Conservation (phyloP, 1,140 invertebrate species). For the Euura saliciscinereae region DNA sequence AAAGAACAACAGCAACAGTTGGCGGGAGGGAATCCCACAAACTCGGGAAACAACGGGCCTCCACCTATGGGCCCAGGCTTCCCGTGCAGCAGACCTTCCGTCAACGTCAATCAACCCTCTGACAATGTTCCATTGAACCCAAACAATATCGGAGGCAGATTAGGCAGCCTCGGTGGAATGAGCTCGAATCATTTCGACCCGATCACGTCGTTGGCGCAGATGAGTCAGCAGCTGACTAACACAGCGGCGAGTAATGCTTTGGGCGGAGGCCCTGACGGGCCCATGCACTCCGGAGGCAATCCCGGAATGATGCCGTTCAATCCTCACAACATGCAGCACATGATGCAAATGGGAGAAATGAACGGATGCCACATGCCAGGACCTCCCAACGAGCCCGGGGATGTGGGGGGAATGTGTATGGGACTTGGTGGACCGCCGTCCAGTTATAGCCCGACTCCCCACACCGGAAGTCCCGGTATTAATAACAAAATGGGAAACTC, state of each 20-base stretch:
- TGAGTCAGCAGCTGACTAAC: conserved; percentile 90
- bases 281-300: conserved; percentile 55
- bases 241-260: conserved; percentile 67
- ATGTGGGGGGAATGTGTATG: conserved; percentile 63
- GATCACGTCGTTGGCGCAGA: conserved; percentile 91
- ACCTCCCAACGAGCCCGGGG: conserved; percentile 59
- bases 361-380: conserved; percentile 56
- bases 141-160: conserved; percentile 68
- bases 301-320: conserved; percentile 60
- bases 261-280: conserved; percentile 48
- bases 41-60: conserved; percentile 18
- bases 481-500: conserved; percentile 54
- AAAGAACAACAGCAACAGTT: conserved; percentile 51
- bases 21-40: conserved; percentile 34
- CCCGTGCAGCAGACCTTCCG: conserved; percentile 45
- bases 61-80: conserved; percentile 37
- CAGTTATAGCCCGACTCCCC: conserved; percentile 55
- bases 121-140: conserved; percentile 87
- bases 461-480: conserved; percentile 53
- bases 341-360: conserved; percentile 63
- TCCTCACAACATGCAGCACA: conserved; percentile 56
- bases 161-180: conserved; percentile 57
- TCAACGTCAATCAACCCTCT: conserved; percentile 61
- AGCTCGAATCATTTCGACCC: conserved; percentile 82
- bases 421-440: conserved; percentile 57